Conservation (phyloP, 1,140 invertebrate genomes). For the Pemphigus obesinymphae region DNA sequence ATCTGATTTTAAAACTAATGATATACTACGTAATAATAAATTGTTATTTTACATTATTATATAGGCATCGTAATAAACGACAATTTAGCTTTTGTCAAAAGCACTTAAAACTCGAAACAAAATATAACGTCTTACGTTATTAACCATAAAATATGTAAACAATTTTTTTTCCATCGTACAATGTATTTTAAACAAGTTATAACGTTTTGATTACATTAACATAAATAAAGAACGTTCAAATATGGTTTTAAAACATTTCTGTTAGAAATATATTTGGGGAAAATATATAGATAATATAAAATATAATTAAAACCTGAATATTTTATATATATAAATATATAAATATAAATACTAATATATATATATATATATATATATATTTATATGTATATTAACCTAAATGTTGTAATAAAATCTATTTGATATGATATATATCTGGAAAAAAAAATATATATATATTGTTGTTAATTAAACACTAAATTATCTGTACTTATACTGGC, state of each 20-base stretch:
- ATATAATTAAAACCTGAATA: neutral
- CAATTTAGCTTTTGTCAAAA: neutral
- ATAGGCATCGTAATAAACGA: neutral
- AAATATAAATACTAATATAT: too few species aligned
- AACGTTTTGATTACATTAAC: conserved; percentile 1
- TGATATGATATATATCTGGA: too few species aligned
- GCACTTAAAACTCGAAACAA: conserved; percentile 1
- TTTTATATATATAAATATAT: neutral
- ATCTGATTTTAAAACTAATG: neutral
- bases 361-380: too few species aligned
- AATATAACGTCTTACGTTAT: conserved; percentile 11
- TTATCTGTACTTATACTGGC: too few species aligned
- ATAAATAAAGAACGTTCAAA: neutral
- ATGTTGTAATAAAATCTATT: too few species aligned
- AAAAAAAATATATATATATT: too few species aligned
- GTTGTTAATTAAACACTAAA: too few species aligned
- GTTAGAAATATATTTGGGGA: neutral
- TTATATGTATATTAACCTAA: too few species aligned
- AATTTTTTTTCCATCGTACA: neutral
- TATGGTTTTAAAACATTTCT: neutral
- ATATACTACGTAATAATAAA: neutral
- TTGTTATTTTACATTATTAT: neutral
- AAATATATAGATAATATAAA: too few species aligned
- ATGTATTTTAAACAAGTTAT: neutral
- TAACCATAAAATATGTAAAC: neutral